Evolutionary conservation across 2,113 vertebrate genomes (phyloP).

Genomic region (Eurypyga helias): DNA sequence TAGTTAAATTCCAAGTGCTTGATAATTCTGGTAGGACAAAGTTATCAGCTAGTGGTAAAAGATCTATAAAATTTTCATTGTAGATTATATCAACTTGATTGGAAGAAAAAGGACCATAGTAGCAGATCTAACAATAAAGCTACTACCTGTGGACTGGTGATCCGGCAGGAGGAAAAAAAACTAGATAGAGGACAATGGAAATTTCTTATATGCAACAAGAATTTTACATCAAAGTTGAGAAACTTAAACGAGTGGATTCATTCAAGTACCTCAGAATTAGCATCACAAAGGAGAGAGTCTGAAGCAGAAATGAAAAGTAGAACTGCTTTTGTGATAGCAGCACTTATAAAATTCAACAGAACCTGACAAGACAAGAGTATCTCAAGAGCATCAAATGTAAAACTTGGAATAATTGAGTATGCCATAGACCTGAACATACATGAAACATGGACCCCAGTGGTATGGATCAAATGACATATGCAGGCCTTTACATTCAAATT

Average conservation of each 20-base stretch:
- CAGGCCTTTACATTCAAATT: background rate
- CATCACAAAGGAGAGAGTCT: slow-evolving; percentile 27
- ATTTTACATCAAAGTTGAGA: slow-evolving; percentile 43
- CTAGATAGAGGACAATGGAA: background rate
- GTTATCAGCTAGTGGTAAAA: background rate
- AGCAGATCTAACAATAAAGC: background rate
- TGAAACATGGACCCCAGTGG: background rate
- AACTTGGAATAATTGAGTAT: background rate
- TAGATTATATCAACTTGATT: background rate
- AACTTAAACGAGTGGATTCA: slow-evolving; percentile 18
- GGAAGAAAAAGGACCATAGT: background rate
- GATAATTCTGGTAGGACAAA: background rate
- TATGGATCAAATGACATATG: background rate
- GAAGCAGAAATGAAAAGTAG: slow-evolving; percentile 26
- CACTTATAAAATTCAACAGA: slow-evolving; percentile 4
- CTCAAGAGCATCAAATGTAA: background rate
- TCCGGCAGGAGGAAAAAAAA: background rate
- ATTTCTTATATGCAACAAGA: background rate
- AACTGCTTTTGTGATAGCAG: background rate
- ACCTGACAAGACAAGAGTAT: background rate
- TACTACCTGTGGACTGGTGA: background rate
- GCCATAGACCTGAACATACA: background rate
- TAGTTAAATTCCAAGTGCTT: background rate
- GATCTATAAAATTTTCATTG: background rate
- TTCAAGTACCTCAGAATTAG: slow-evolving; percentile 20